Percentiles rank a stretch among this genome's conserved stretches.
phyloP scores from a whole-genome alignment of 1,140 invertebrate species.

The Drosophila azteca region DNA sequence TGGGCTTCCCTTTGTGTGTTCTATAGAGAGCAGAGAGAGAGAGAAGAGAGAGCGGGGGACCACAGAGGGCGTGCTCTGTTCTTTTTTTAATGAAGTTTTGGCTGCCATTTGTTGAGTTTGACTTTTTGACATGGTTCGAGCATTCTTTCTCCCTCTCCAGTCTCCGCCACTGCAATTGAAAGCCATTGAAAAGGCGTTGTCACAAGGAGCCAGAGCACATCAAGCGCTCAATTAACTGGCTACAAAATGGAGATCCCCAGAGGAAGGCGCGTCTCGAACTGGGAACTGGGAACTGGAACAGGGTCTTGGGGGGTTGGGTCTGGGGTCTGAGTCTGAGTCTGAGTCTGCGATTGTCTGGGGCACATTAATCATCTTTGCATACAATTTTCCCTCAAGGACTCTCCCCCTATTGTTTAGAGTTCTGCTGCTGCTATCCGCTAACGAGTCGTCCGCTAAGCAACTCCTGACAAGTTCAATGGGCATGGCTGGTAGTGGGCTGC shows the following conservation, averaged over 20 bases:
- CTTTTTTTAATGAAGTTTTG: constrained; percentile 69
- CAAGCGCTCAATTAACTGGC: constrained; percentile 73
- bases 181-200: constrained; percentile 63
- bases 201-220: constrained; percentile 39
- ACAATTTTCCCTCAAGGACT: constrained; percentile 22
- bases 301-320: too few relatives aligned
- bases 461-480: constrained; percentile 65
- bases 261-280: constrained; percentile 9
- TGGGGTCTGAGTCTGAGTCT: constrained; percentile 4
- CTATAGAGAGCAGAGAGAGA: too few relatives aligned
- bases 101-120: constrained; percentile 61
- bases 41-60: neutral
- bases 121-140: constrained; percentile 56
- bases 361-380: constrained; percentile 78
- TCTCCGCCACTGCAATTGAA: constrained; percentile 59
- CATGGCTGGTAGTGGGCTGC: neutral
- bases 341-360: constrained; percentile 31
- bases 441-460: constrained; percentile 65
- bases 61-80: constrained; percentile 7
- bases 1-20: constrained; percentile 19
- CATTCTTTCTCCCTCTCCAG: neutral
- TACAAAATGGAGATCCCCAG: constrained; percentile 46
- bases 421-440: constrained; percentile 30
- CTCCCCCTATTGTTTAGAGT: constrained; percentile 4
- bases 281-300: constrained; percentile 9